Base-by-base conservation (phyloP, 2,113 vertebrate species). In the Clinocottus analis region DNA sequence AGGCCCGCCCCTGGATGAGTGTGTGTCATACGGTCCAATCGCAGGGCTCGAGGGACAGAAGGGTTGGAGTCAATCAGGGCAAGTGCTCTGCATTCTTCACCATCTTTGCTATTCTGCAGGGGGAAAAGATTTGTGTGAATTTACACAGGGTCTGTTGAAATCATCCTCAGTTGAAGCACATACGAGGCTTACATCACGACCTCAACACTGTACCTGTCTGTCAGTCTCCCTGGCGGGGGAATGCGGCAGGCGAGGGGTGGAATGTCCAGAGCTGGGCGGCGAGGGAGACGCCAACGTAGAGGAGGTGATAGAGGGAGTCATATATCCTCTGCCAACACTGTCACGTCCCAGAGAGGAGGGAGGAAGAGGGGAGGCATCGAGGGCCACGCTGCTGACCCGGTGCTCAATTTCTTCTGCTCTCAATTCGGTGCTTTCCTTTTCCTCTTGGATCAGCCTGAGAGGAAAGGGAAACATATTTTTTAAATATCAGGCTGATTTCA, bases 391-490 rank as follows among this genome's bases (percentile, higher is more conserved):
- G 81, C 96, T 96, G 71, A 98, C 97, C 6, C 96, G 93, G 81
- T 96, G 97, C 91, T 97, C 96, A 2, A 98, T 96, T 89, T 98
- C 97, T 68, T 97, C 97, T 1, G 97, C 97, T 75, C 96, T 92
- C 81, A 97, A 89, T 83, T 98, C 97, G 0, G 97, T 98, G 41
- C 95, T 97, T 89, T 98, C 97, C 79, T 98, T 98, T 86, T 98
- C 97, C 86, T 98, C 97, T 87, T 97, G 97, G 80, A 98, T 98
- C 63, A 98, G 84, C 90, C 97, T 97, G 83, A 62, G 37, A 71
- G 55, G 19, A 51, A 21, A 51, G 39, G 17, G 6, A 3, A 29
- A 41, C 47, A 2, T 0, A 21, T 49, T 35, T 68, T 69, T 33
- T 51, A 66, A 27, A 45, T 31, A 21, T 47, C 19, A 35, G n/a